A percentile compares a stretch with the other conserved stretches of the same genome.
Conservation (phyloP, 2,797 vertebrate genomes). For the Tiaroga cobitis region DNA sequence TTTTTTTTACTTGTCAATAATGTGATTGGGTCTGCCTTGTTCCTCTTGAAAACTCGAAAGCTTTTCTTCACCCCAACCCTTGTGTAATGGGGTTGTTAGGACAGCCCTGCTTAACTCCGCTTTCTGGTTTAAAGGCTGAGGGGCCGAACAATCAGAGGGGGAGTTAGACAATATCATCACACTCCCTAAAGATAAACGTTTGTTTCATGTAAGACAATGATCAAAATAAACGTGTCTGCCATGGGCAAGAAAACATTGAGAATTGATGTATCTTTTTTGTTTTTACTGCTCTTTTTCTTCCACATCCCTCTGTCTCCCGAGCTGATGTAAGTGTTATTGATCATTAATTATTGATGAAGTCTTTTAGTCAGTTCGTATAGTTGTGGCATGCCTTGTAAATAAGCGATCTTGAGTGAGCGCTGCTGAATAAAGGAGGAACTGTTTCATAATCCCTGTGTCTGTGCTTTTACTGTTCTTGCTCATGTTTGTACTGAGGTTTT, state of each 20-base stretch:
- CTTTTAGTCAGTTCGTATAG: conserved; percentile 82
- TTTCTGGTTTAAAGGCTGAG: conserved; percentile 35
- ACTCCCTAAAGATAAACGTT: conserved; percentile 60
- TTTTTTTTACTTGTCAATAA: conserved; percentile 14
- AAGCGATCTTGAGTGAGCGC: conserved; percentile 85
- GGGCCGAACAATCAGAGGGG: conserved; percentile 49
- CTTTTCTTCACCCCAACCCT: conserved; percentile 11
- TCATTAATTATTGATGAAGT: conserved; percentile 70
- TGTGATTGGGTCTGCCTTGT: conserved; percentile 23
- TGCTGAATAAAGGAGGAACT: conserved; percentile 82
- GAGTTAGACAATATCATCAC: conserved; percentile 53
- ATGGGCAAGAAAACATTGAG: conserved; percentile 64
- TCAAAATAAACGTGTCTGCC: conserved; percentile 66
- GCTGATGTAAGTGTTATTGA: conserved; percentile 74
- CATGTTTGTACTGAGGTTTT: background rate
- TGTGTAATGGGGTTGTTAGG: conserved; percentile 51
- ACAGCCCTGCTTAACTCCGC: conserved; percentile 49
- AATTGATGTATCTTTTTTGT: conserved; percentile 65
- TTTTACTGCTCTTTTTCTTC: conserved; percentile 59
- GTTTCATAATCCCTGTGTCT: conserved; percentile 74
- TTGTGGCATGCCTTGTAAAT: conserved; percentile 90
- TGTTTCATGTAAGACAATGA: conserved; percentile 66
- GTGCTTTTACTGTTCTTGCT: background rate
- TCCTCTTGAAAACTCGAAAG: conserved; percentile 19
- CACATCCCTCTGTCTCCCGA: conserved; percentile 62